phyloP scores from a whole-genome alignment of 2,888 invertebrate species.

The Conistra vaccinii region DNA sequence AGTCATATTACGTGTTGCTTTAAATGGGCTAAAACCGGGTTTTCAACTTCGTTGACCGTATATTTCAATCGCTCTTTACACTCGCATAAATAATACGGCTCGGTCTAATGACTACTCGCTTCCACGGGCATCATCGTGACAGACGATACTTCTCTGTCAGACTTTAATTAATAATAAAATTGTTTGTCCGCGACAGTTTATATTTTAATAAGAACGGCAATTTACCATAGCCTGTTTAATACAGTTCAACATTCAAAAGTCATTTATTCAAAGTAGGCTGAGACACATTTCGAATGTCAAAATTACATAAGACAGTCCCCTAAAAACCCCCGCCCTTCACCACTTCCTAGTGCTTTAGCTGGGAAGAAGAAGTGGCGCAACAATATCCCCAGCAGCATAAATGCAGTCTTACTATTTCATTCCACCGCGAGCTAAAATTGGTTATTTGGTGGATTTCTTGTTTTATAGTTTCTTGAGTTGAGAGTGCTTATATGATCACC shows the following conservation, averaged over 20 bases:
- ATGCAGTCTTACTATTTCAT: not conserved
- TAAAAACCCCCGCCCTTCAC: too few relatives aligned
- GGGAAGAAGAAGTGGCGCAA: too few relatives aligned
- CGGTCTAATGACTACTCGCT: not conserved
- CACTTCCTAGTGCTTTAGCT: too few relatives aligned
- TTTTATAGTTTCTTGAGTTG: not conserved
- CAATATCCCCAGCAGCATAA: too few relatives aligned
- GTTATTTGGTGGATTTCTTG: not conserved
- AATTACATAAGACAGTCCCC: too few relatives aligned
- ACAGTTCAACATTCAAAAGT: too few relatives aligned
- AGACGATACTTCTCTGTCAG: not conserved
- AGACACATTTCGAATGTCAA: too few relatives aligned
- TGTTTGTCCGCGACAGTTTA: not conserved
- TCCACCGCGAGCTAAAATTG: not conserved
- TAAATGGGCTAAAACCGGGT: not conserved
- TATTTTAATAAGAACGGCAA: not conserved
- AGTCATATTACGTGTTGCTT: too few relatives aligned
- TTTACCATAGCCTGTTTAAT: not conserved
- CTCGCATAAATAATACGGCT: too few relatives aligned
- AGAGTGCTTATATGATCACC: not conserved
- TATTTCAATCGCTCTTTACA: too few relatives aligned
- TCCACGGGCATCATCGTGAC: not conserved
- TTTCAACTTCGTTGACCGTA: too few relatives aligned
- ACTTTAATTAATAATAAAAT: not conserved
- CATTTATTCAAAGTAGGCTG: too few relatives aligned